These are phyloP conservation scores for Ptychobarbus kaznakovi DNA, from an alignment of 2,797 vertebrate genomes.

Conservation along the genomic window DNA sequence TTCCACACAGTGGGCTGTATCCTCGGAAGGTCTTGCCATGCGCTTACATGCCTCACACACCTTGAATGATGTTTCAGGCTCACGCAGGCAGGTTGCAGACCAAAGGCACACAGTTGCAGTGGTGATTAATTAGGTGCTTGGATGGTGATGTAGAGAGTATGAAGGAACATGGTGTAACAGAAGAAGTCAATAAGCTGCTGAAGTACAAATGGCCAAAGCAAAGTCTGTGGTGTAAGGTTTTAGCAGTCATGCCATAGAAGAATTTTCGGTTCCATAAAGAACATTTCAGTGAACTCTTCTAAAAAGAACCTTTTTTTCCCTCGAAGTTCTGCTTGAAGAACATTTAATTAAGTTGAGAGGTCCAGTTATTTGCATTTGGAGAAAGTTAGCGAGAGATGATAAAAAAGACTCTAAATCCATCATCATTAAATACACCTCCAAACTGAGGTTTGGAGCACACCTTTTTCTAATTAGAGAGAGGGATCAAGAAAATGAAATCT, in stretches of 20 bases:
- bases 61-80: conserved; percentile 82
- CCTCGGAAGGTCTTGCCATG: conserved; percentile 81
- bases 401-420: conserved; percentile 37
- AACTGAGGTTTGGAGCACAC: conserved; percentile 24
- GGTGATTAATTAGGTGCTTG: conserved; percentile 77
- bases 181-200: conserved; percentile 70
- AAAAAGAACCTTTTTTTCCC: background rate
- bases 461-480: conserved; percentile 63
- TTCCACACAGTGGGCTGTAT: conserved; percentile 75
- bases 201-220: conserved; percentile 56
- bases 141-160: conserved; percentile 68
- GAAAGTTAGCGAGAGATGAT: conserved; percentile 16
- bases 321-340: conserved; percentile 19
- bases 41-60: conserved; percentile 71
- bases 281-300: background rate
- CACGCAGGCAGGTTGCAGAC: conserved; percentile 71
- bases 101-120: conserved; percentile 69
- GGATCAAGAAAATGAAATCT: conserved; percentile 64
- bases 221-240: conserved; percentile 26
- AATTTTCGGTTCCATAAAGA: background rate
- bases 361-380: conserved; percentile 46
- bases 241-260: background rate
- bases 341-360: conserved; percentile 50
- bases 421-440: conserved; percentile 49
- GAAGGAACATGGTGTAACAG: conserved; percentile 67